Evolutionary conservation across 53 echinoderm and acorn worm species (phyloP), one percentile per base, ranked within the genome.

Genomic region (Pentamera pediparva): DNA sequence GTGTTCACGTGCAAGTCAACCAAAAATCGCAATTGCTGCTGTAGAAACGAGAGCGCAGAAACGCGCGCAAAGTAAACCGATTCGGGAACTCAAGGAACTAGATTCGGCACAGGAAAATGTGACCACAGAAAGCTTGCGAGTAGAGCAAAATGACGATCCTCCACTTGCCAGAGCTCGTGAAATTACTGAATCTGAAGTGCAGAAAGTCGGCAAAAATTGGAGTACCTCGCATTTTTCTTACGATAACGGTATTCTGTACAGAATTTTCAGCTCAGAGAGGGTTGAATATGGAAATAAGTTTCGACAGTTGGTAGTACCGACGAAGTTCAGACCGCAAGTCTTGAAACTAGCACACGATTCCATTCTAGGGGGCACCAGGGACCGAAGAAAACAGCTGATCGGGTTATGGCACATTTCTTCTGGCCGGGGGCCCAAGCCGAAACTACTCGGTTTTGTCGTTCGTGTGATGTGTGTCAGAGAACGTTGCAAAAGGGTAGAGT

Each of bases 301-400:
- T 2, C 25, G 25, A 19, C 78, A 78, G 47, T 61, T 78, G 17
- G 62, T 82, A 13, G 70, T 81, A 6, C 86, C 86, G 15, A 36
- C 37, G 5, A 78, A 78, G 37, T 82, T 39, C 24, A 30, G 86
- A 51, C 48, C 24, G 4, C 77, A 81, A 15, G 76, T 86, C 2
- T 45, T 86, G 47, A 60, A 55, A 28, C 8, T 86, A 15, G 86
- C 86, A 18, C 81, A 86, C 56, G 81, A 86, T 34, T 76, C 86
- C 4, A 53, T 86, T 3, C 27, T 86, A 2, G 86, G 86, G n/a
- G 86, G 20, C 82, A 86, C 35, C 64, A 82, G 39, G 78, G 82
- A 4, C 18, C 65, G 11, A 52, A 82, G 28, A 86, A 86, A 65
- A 86, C 86, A 20, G 22, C 62, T 32, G 86, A 86, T 52, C 76